A percentile compares a stretch with the other conserved stretches of the same genome.
Evolutionary conservation across 2,797 vertebrate genomes (phyloP).

Genomic region (Phylloscopus collybita): DNA sequence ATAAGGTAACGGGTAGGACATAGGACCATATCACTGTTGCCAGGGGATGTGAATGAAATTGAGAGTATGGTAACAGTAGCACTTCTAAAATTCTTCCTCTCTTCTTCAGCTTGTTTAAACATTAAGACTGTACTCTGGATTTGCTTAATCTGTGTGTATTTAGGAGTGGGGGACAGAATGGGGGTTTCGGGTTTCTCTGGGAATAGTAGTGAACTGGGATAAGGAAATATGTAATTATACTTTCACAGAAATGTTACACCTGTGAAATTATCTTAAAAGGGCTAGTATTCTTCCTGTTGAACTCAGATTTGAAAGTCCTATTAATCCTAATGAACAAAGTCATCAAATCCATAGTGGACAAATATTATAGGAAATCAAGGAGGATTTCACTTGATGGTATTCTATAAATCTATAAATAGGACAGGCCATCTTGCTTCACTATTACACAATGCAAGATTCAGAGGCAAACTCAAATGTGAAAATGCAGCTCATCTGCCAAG

Average conservation of each 20-base stretch:
- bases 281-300: background rate
- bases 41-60: background rate
- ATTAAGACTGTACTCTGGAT: background rate
- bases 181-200: background rate
- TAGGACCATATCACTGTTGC: background rate
- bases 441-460: background rate
- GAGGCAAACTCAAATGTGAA: background rate
- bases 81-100: background rate
- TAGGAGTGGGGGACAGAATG: background rate
- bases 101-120: background rate
- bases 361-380: background rate
- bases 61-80: background rate
- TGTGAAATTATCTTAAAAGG: background rate
- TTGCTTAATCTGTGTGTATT: background rate
- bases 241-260: background rate
- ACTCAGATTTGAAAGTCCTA: background rate
- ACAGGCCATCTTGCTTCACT: background rate
- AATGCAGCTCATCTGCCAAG: conserved; percentile 2
- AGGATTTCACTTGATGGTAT: background rate
- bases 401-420: background rate
- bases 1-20: background rate
- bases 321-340: background rate
- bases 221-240: background rate
- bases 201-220: background rate
- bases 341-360: background rate